Evolutionary conservation across 2,888 invertebrate species (phyloP).

Genomic region (Oligia latruncula): DNA sequence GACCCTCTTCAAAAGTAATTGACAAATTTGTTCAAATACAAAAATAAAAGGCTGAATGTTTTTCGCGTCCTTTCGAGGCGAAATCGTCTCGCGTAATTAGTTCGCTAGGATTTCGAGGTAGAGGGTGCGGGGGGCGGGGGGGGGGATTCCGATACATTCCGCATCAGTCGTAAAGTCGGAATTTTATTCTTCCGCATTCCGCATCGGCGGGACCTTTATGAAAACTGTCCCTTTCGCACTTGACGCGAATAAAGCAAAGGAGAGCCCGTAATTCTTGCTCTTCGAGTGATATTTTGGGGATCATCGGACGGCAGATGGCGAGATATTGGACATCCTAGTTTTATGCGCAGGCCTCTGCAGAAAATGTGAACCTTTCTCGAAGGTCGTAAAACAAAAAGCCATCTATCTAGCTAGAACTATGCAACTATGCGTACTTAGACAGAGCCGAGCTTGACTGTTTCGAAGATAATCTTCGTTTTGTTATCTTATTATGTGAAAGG

Average conservation of each 20-base stretch:
- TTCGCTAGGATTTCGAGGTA: constrained; percentile 71
- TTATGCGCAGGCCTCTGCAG: constrained; percentile 80
- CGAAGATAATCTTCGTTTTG: not conserved
- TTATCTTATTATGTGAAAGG: not conserved
- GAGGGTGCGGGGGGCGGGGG: constrained; percentile 31
- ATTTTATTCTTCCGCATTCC: constrained; percentile 78
- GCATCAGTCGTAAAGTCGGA: constrained; percentile 75
- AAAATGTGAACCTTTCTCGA: constrained; percentile 76
- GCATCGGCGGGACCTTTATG: constrained; percentile 75
- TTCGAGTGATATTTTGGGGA: constrained; percentile 84
- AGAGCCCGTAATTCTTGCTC: constrained; percentile 84
- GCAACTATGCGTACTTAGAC: constrained; percentile 69
- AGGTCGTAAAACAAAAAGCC: constrained; percentile 83
- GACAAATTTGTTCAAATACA: constrained; percentile 83
- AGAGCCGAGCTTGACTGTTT: constrained; percentile 38
- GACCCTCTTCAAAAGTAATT: constrained; percentile 82
- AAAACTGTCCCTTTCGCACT: constrained; percentile 78
- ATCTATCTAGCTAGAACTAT: constrained; percentile 72
- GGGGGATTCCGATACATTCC: constrained; percentile 74
- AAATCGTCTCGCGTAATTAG: constrained; percentile 81
- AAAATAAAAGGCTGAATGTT: constrained; percentile 73
- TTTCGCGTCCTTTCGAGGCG: constrained; percentile 66
- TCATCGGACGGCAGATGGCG: constrained; percentile 85
- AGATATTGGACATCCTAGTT: constrained; percentile 85
- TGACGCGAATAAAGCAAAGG: constrained; percentile 75